Evolutionary conservation across 2,113 vertebrate species (phyloP).

Genomic region (Tylochromis polylepis): DNA sequence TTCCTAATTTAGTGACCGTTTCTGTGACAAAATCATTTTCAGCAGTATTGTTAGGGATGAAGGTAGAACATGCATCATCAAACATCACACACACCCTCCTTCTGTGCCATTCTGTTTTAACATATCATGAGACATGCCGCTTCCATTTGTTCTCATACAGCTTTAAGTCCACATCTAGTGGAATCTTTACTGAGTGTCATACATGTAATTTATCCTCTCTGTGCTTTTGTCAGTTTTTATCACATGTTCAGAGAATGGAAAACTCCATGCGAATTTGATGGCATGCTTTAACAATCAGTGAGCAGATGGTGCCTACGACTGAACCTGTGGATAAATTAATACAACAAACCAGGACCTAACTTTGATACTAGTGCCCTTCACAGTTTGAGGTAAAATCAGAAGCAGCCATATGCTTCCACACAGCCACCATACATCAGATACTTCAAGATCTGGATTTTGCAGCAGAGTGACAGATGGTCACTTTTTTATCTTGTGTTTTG

Average conservation of each 20-base stretch:
- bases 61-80: too few relatives aligned
- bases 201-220: not conserved
- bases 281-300: rapidly evolving
- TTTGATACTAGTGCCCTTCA: not conserved
- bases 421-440: too few relatives aligned
- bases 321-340: not conserved
- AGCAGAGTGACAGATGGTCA: not conserved
- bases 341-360: not conserved
- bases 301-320: not conserved
- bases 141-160: not conserved
- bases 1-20: too few relatives aligned
- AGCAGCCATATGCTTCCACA: too few relatives aligned
- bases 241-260: not conserved
- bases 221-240: not conserved
- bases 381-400: not conserved
- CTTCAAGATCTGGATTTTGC: not conserved
- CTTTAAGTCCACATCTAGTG: rapidly evolving
- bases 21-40: too few relatives aligned
- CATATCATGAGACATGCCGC: too few relatives aligned
- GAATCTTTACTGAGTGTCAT: not conserved
- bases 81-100: too few relatives aligned
- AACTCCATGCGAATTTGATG: not conserved
- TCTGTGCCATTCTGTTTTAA: too few relatives aligned
- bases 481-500: too few relatives aligned
- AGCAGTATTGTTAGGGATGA: too few relatives aligned